Percentiles rank a stretch among this genome's conserved stretches.
These are phyloP conservation scores for Sebastes nivosus DNA, from an alignment of 2,797 vertebrate genomes.

Conservation along the genomic window DNA sequence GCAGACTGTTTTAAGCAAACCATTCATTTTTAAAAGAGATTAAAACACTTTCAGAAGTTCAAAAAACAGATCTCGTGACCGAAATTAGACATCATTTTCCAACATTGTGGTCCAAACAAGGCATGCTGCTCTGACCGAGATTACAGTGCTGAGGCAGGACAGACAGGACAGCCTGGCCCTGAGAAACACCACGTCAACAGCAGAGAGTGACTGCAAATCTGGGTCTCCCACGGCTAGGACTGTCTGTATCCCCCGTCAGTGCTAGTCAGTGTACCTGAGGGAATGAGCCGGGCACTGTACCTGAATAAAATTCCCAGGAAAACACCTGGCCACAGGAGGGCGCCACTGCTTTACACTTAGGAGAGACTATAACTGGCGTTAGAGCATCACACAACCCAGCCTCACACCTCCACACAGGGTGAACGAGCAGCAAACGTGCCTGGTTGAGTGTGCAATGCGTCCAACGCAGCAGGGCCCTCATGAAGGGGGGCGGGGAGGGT, in stretches of 20 bases:
- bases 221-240: slow-evolving; percentile 67
- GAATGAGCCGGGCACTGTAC: slow-evolving; percentile 82
- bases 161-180: slow-evolving; percentile 66
- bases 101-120: slow-evolving; percentile 31
- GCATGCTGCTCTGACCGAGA: slow-evolving; percentile 68
- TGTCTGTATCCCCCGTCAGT: slow-evolving; percentile 60
- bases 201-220: slow-evolving; percentile 5
- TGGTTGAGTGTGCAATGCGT: slow-evolving; percentile 81
- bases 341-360: slow-evolving; percentile 88
- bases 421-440: slow-evolving; percentile 82
- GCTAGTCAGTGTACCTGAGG: slow-evolving; percentile 61
- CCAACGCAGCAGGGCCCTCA: slow-evolving; percentile 72
- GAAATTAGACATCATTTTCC: not conserved
- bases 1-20: not conserved
- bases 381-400: slow-evolving; percentile 84
- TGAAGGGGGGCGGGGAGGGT: not conserved
- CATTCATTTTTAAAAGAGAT: not conserved
- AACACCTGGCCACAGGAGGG: slow-evolving; percentile 90
- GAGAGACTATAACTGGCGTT: slow-evolving; percentile 88
- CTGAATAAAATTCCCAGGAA: slow-evolving; percentile 91
- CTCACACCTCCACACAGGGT: slow-evolving; percentile 79
- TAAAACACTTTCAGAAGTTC: not conserved
- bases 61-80: slow-evolving; percentile 18
- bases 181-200: slow-evolving; percentile 43
- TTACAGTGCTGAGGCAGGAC: slow-evolving; percentile 66